Evolutionary conservation across 2,797 vertebrate species (phyloP).

Genomic region (Ciconia nigra): DNA sequence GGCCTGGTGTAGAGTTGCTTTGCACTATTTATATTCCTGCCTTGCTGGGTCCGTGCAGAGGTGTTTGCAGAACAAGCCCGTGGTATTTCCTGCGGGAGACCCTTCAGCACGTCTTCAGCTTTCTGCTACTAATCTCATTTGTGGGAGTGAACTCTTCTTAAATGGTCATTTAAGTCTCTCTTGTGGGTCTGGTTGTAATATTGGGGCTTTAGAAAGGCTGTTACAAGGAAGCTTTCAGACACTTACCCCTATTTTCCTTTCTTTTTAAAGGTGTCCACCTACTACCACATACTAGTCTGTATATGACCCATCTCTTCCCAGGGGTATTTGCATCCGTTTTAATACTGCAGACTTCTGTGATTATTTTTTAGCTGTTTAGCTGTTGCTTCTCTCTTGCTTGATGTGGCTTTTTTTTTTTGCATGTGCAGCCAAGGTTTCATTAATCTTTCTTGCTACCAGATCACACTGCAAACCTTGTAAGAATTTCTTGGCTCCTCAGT

Average conservation of each 20-base stretch:
- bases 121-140: neutral
- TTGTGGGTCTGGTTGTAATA: neutral
- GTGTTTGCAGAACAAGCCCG: neutral
- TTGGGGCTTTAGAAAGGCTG: neutral
- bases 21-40: neutral
- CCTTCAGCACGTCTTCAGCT: neutral
- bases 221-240: neutral
- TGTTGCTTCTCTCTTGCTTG: constrained; percentile 12
- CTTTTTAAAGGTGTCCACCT: neutral
- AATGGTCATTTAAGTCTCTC: neutral
- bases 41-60: neutral
- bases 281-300: neutral
- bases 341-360: neutral
- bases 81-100: neutral
- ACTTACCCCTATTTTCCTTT: neutral
- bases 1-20: neutral
- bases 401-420: constrained; percentile 25
- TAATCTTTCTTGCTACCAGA: constrained; percentile 46
- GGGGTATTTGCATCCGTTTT: constrained; percentile 39
- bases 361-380: constrained; percentile 9
- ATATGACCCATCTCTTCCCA: neutral
- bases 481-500: constrained; percentile 49
- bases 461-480: constrained; percentile 54
- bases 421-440: constrained; percentile 46
- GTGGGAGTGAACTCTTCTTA: neutral